Evolutionary conservation across 2,797 vertebrate genomes (phyloP).

Genomic region (Sorex maritimensis): DNA sequence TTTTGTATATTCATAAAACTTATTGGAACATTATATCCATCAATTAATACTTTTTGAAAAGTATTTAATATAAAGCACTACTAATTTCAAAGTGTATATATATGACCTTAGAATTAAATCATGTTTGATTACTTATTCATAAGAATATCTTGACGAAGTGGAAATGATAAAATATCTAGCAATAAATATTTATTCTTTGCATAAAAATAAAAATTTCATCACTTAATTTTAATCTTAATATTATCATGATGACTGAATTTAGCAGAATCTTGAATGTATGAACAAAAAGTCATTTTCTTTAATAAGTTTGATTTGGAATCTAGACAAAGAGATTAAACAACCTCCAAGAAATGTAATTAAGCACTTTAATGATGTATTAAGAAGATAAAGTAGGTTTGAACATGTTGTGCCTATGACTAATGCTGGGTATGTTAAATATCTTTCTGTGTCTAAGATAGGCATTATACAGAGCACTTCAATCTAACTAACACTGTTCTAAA

Average conservation of each 20-base stretch:
- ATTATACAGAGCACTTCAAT: not conserved
- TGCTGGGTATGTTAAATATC: too few species aligned
- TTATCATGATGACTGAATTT: not conserved
- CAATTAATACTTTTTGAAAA: not conserved
- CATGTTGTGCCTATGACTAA: not conserved
- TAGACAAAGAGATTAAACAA: not conserved
- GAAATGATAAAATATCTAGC: not conserved
- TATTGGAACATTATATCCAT: not conserved
- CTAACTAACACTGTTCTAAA: not conserved
- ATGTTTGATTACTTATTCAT: not conserved
- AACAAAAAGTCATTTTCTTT: not conserved
- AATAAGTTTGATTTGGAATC: not conserved
- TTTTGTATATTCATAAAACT: not conserved
- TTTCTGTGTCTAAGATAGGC: not conserved
- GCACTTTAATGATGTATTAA: not conserved
- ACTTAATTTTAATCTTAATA: not conserved
- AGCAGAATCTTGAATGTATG: constrained; percentile 3
- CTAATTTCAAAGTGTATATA: not conserved
- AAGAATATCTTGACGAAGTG: not conserved
- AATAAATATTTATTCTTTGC: not conserved
- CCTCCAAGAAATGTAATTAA: not conserved
- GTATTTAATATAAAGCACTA: not conserved
- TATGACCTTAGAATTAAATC: not conserved
- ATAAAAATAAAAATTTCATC: not conserved
- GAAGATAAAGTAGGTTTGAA: not conserved